phyloP scores from a whole-genome alignment of 1,140 invertebrate species.

The Marisa cornuarietis region DNA sequence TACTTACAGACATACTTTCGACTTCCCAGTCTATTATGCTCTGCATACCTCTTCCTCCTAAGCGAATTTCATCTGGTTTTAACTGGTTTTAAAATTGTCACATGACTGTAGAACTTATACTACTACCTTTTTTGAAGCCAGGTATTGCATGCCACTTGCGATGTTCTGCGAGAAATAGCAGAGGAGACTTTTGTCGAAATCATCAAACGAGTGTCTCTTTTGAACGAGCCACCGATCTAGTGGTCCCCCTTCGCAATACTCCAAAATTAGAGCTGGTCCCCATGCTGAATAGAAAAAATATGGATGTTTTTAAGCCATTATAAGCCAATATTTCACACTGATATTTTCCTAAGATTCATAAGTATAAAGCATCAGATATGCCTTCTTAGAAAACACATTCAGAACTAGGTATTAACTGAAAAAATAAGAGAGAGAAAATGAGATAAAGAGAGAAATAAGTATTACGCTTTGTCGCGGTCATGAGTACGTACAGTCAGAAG shows the following conservation, averaged over 20 bases:
- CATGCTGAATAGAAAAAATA: slow-evolving; percentile 13
- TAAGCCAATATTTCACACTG: neutral
- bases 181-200: slow-evolving; percentile 82
- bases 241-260: slow-evolving; percentile 37
- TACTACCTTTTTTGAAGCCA: slow-evolving; percentile 85
- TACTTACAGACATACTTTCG: no score
- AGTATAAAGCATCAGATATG: no score
- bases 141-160: slow-evolving; percentile 93
- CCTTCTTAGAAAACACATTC: no score
- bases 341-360: no score
- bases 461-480: neutral
- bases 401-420: no score
- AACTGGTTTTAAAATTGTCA: neutral
- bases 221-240: slow-evolving; percentile 35
- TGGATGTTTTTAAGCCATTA: no score
- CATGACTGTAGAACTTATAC: neutral
- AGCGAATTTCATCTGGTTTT: no score
- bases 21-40: no score
- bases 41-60: no score
- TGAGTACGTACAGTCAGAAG: slow-evolving; percentile 17
- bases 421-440: no score
- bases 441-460: no score
- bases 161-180: slow-evolving; percentile 94
- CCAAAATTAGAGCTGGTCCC: slow-evolving; percentile 39
- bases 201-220: slow-evolving; percentile 18